These are phyloP conservation scores for Caenorhabditis sp. DNA, from an alignment of 2,888 invertebrate genomes.

Conservation along the genomic window DNA sequence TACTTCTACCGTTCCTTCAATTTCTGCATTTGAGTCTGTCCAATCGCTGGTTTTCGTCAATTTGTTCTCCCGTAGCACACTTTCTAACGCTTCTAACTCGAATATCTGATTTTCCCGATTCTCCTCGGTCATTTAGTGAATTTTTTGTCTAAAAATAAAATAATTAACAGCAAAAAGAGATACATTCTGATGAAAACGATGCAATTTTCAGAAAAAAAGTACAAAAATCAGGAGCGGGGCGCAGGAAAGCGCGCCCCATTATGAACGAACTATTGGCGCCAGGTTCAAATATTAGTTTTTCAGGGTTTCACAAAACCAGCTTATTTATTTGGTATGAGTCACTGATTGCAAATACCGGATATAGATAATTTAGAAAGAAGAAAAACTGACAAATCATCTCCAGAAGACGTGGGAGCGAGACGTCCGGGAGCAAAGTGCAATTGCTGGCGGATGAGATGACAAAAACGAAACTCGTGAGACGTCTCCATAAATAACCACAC, in stretches of 20 bases:
- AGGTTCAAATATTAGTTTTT: not conserved
- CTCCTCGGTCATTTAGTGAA: constrained; percentile 31
- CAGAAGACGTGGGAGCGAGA: not conserved
- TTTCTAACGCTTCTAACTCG: constrained; percentile 58
- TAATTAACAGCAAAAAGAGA: not conserved
- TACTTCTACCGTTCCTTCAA: constrained; percentile 46
- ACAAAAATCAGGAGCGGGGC: not conserved
- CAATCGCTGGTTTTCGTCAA: constrained; percentile 47
- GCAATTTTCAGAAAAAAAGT: not conserved
- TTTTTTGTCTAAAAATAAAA: not conserved
- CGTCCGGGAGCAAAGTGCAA: not conserved
- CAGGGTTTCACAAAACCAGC: no score
- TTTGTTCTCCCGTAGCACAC: constrained; percentile 53
- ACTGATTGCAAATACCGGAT: no score
- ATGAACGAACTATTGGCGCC: not conserved
- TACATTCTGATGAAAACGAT: not conserved
- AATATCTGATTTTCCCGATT: constrained; percentile 38
- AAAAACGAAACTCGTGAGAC: not conserved
- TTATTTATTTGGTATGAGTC: no score
- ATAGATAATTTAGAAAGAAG: no score
- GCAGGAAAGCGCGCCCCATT: not conserved
- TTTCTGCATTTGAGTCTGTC: constrained; percentile 22
- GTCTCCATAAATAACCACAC: not conserved
- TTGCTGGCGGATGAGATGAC: constrained; percentile 2
- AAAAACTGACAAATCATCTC: no score